These are phyloP conservation scores for Schizopygopsis malacanthus DNA, from an alignment of 2,797 vertebrate species.

Conservation along the genomic window DNA sequence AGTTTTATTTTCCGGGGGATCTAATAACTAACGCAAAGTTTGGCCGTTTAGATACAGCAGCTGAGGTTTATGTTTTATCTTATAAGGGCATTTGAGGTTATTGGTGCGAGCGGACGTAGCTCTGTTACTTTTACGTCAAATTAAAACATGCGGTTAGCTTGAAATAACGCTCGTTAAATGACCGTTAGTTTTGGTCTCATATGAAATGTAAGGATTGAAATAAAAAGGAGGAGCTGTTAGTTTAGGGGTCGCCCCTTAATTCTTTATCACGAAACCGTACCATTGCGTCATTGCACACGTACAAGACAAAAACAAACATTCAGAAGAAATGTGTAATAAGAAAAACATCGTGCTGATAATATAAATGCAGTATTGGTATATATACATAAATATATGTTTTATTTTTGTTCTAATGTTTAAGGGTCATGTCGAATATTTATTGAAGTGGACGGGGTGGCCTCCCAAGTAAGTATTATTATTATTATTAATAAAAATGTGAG, in stretches of 20 bases:
- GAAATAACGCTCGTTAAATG: neutral
- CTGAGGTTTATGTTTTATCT: neutral
- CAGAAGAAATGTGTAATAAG: constrained; percentile 43
- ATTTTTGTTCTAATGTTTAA: constrained; percentile 65
- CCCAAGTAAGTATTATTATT: constrained; percentile 88
- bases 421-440: constrained; percentile 97
- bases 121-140: neutral
- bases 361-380: neutral
- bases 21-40: constrained; percentile 29
- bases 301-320: constrained; percentile 39
- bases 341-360: neutral
- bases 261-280: constrained; percentile 27
- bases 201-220: neutral
- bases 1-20: neutral
- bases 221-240: constrained; percentile 7
- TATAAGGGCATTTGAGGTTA: neutral
- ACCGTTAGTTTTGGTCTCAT: neutral
- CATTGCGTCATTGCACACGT: constrained; percentile 67
- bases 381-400: neutral
- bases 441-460: constrained; percentile 99
- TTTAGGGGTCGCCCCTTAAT: constrained; percentile 29
- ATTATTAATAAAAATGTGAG: neutral
- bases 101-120: neutral
- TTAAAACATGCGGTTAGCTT: neutral
- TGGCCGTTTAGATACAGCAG: neutral